These are phyloP conservation scores for Hylia prasina DNA, from an alignment of 2,113 vertebrate species.

Conservation along the genomic window DNA sequence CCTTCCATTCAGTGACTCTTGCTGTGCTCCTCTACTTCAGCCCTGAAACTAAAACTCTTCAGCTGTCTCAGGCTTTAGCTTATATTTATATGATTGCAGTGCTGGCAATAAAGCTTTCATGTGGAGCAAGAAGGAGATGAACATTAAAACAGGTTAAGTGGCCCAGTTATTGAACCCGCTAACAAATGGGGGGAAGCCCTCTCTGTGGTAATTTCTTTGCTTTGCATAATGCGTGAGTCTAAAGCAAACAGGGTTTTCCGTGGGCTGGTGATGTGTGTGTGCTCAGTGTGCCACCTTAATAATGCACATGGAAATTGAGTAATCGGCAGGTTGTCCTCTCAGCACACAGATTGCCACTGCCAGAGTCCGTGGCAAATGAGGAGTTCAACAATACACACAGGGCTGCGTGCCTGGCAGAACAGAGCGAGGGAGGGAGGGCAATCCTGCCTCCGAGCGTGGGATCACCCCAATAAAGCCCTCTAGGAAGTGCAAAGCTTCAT, in stretches of 20 bases:
- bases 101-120: constrained; percentile 10
- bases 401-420: background rate
- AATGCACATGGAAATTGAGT: background rate
- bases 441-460: background rate
- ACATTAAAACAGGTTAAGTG: constrained; percentile 41
- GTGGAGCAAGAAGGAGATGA: background rate
- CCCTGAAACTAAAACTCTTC: background rate
- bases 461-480: background rate
- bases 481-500: constrained; percentile 22
- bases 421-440: background rate
- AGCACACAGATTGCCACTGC: background rate
- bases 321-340: constrained; percentile 29
- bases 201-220: background rate
- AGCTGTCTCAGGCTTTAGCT: background rate
- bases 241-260: background rate
- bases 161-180: constrained; percentile 5
- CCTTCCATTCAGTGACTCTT: background rate
- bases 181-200: background rate
- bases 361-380: background rate
- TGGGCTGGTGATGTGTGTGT: background rate
- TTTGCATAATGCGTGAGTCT: background rate
- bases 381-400: constrained; percentile 29
- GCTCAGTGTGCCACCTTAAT: constrained; percentile 19
- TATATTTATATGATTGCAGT: background rate
- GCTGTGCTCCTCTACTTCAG: background rate